A percentile compares a stretch with the other conserved stretches of the same genome.
Evolutionary conservation across 2,888 invertebrate species (phyloP).

Genomic region (Icerya purchasi): DNA sequence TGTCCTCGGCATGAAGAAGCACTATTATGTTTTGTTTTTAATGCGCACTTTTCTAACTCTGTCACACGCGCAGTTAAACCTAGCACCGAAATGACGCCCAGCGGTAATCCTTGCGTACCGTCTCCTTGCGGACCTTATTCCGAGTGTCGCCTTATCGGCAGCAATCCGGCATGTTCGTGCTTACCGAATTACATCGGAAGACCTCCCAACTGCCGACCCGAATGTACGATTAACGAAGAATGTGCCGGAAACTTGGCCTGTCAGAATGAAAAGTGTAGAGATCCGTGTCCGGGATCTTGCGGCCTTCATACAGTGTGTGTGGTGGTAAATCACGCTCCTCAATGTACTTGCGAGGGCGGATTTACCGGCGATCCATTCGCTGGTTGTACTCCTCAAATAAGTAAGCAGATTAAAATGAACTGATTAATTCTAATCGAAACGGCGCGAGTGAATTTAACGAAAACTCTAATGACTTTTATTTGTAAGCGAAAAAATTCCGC

Average conservation of each 20-base stretch:
- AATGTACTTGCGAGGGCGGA: slow-evolving; percentile 57
- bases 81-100: slow-evolving; percentile 28
- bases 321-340: slow-evolving; percentile 62
- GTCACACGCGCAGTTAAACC: slow-evolving; percentile 29
- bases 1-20: no score
- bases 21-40: no score
- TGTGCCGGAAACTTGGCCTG: slow-evolving; percentile 67
- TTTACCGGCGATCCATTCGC: slow-evolving; percentile 70
- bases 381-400: slow-evolving; percentile 34
- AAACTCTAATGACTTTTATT: no score
- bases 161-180: slow-evolving; percentile 60
- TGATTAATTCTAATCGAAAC: no score
- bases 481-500: no score
- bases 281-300: slow-evolving; percentile 69
- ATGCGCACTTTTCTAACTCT: background rate
- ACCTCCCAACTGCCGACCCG: slow-evolving; percentile 66
- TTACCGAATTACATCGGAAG: slow-evolving; percentile 55
- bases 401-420: no score
- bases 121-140: slow-evolving; percentile 70
- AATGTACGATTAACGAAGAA: slow-evolving; percentile 65
- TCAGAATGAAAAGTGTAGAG: slow-evolving; percentile 54
- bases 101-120: slow-evolving; percentile 51
- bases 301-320: slow-evolving; percentile 54
- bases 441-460: no score
- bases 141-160: slow-evolving; percentile 53